These are phyloP conservation scores for Tenthredo amoena DNA, from an alignment of 2,888 invertebrate species.

Conservation along the genomic window DNA sequence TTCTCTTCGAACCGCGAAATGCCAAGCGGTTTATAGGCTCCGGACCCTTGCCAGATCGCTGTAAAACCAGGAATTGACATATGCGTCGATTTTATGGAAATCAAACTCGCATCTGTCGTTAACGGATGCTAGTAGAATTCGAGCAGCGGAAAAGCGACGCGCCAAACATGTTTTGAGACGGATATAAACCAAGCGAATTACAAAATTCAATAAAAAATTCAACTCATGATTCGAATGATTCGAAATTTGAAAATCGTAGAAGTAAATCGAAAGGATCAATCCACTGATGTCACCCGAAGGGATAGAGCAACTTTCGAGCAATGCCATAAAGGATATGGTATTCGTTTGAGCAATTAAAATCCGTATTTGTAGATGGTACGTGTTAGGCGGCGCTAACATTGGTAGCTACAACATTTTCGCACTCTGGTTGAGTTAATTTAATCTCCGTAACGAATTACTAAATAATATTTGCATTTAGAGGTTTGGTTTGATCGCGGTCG, in stretches of 20 bases:
- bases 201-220: neutral
- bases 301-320: neutral
- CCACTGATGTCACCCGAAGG: neutral
- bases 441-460: conserved; percentile 43
- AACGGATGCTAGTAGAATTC: conserved; percentile 51
- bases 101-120: conserved; percentile 61
- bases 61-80: conserved; percentile 62
- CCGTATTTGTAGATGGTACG: neutral
- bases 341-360: conserved; percentile 15
- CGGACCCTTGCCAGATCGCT: neutral
- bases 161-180: neutral
- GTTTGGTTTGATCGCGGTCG: conserved; percentile 24
- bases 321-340: neutral
- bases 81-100: conserved; percentile 72
- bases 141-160: conserved; percentile 3
- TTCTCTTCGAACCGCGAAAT: conserved; percentile 26
- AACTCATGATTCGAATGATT: neutral
- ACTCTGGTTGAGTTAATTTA: conserved; percentile 17
- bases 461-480: conserved; percentile 42
- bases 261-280: neutral
- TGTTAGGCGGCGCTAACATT: neutral
- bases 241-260: neutral
- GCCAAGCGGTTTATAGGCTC: neutral
- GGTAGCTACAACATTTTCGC: neutral
- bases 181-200: neutral